Conservation (phyloP, 1,140 invertebrate genomes). For the Hesperophylax magnus region DNA sequence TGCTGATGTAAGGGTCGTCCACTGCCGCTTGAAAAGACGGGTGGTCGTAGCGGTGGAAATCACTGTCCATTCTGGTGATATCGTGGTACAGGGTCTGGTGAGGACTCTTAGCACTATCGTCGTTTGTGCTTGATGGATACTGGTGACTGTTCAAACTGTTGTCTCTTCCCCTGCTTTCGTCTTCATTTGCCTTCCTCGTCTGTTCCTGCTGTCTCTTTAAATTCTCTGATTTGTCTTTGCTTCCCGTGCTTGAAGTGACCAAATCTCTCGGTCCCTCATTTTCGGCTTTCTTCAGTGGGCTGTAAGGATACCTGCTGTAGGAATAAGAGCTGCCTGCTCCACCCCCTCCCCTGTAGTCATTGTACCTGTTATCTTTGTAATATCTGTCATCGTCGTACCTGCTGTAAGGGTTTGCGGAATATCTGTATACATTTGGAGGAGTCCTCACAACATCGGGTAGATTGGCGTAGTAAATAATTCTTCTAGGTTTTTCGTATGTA, state of each 20-base stretch:
- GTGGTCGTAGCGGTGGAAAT: constrained; percentile 66
- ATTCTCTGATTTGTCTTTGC: constrained; percentile 66
- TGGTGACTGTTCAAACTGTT: constrained; percentile 68
- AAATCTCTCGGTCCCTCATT: constrained; percentile 68
- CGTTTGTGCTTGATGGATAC: constrained; percentile 63
- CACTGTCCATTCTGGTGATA: constrained; percentile 62
- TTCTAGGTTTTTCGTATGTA: constrained; percentile 67
- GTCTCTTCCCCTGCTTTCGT: constrained; percentile 59
- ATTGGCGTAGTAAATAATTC: constrained; percentile 70
- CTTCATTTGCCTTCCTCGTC: constrained; percentile 59
- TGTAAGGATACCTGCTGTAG: constrained; percentile 59
- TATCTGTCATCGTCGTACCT: constrained; percentile 65
- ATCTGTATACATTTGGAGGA: constrained; percentile 67
- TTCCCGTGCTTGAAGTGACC: constrained; percentile 62
- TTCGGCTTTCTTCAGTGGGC: constrained; percentile 66
- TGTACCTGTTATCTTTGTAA: constrained; percentile 63
- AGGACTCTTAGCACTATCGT: constrained; percentile 59
- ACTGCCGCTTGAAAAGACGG: constrained; percentile 65
- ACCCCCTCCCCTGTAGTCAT: constrained; percentile 30
- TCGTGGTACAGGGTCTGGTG: constrained; percentile 64
- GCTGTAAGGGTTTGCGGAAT: constrained; percentile 64
- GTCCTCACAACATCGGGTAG: constrained; percentile 68
- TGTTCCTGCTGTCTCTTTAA: constrained; percentile 66
- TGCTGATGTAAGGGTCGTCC: constrained; percentile 64
- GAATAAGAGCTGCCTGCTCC: constrained; percentile 37